Conservation (phyloP, 2,888 invertebrate species). For the Melinopterus prodromus region DNA sequence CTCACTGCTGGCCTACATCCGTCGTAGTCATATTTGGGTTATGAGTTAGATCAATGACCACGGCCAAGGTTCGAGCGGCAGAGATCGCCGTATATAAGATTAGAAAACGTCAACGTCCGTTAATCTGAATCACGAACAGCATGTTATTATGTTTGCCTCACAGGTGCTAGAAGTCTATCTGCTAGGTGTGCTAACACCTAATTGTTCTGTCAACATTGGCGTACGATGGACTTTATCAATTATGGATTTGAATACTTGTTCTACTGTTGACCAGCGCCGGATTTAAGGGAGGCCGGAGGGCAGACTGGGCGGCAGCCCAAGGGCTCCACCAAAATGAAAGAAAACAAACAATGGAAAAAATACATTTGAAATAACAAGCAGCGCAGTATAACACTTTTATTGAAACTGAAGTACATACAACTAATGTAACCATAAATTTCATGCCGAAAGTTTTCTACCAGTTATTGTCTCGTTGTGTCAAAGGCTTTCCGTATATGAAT, state of each 20-base stretch:
- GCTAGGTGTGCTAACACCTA: neutral
- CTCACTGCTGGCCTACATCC: neutral
- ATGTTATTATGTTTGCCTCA: neutral
- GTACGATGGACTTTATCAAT: neutral
- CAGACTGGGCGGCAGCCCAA: too few relatives aligned
- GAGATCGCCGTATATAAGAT: neutral
- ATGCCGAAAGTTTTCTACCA: too few relatives aligned
- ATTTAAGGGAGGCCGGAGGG: too few relatives aligned
- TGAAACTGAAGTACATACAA: too few relatives aligned
- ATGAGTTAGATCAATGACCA: neutral
- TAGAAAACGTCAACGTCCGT: neutral
- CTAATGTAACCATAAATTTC: too few relatives aligned
- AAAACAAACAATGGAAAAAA: too few relatives aligned
- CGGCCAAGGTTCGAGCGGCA: neutral
- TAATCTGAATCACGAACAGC: neutral
- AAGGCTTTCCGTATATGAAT: too few relatives aligned
- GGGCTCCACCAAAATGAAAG: too few relatives aligned
- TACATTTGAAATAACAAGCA: too few relatives aligned
- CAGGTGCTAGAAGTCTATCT: neutral
- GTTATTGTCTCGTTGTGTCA: too few relatives aligned
- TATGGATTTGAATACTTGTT: constrained; percentile 4
- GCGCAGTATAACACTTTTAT: too few relatives aligned
- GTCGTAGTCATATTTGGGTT: neutral
- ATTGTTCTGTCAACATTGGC: constrained; percentile 4
- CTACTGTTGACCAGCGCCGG: too few relatives aligned